These are phyloP conservation scores for Tromatobia lineatoria DNA, from an alignment of 2,888 invertebrate genomes.

Conservation along the genomic window DNA sequence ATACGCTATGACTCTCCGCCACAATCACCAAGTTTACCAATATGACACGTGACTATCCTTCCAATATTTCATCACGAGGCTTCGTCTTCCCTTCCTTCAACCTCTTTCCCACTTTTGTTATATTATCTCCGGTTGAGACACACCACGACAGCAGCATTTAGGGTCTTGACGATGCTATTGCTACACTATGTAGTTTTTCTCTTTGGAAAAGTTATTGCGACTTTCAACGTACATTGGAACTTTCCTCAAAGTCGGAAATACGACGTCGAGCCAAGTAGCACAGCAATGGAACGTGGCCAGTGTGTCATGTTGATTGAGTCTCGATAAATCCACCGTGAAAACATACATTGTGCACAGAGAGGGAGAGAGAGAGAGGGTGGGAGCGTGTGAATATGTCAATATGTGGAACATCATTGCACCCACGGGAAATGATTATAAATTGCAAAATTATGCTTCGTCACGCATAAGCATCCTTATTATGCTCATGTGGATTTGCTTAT, in stretches of 20 bases:
- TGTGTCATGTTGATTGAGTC: conserved; percentile 48
- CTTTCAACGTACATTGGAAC: conserved; percentile 44
- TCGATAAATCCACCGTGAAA: conserved; percentile 24
- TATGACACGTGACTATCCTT: conserved; percentile 74
- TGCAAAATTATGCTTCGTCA: conserved; percentile 1
- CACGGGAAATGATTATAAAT: neutral
- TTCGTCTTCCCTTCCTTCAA: conserved; percentile 41
- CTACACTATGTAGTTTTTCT: conserved; percentile 30
- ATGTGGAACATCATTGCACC: neutral
- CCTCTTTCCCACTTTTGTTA: conserved; percentile 44
- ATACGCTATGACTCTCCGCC: conserved; percentile 43
- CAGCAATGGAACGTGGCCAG: neutral
- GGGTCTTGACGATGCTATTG: conserved; percentile 27
- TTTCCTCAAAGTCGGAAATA: conserved; percentile 67
- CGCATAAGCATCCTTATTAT: neutral
- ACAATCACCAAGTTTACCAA: conserved; percentile 77
- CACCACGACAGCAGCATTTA: neutral
- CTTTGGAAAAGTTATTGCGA: conserved; percentile 67
- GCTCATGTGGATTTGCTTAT: neutral
- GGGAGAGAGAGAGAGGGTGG: neutral
- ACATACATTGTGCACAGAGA: too few species aligned
- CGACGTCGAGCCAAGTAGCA: conserved; percentile 17
- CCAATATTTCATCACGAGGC: conserved; percentile 66
- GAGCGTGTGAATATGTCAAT: neutral
- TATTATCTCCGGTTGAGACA: conserved; percentile 44